Conservation (phyloP, 2,888 invertebrate genomes). For the Callyntrura guangdongensis region DNA sequence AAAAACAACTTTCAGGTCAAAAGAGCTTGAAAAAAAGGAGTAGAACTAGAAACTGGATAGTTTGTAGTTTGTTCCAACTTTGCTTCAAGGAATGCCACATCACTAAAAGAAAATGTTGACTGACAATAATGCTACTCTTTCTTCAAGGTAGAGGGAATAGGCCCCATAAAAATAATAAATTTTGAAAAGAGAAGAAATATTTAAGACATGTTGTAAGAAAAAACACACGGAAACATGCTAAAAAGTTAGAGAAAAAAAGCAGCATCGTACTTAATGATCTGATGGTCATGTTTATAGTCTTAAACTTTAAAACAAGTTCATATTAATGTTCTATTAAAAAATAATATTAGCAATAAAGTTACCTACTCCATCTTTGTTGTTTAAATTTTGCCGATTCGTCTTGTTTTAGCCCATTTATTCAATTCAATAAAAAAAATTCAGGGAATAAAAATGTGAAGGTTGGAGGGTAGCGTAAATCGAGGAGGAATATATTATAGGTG, state of each 20-base stretch:
- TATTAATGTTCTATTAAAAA: too few relatives aligned
- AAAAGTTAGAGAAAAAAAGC: background rate
- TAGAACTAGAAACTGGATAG: constrained; percentile 46
- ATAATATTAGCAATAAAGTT: background rate
- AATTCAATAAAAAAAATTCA: too few relatives aligned
- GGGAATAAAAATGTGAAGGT: too few relatives aligned
- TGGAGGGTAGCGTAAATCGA: too few relatives aligned
- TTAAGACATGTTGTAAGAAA: background rate
- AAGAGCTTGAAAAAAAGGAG: background rate
- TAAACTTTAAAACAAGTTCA: too few relatives aligned
- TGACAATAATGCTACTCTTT: background rate
- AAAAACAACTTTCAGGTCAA: constrained; percentile 30
- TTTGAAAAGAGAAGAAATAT: background rate
- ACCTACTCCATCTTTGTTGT: too few relatives aligned
- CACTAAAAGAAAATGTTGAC: background rate
- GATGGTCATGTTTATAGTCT: too few relatives aligned
- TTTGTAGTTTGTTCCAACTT: constrained; percentile 21
- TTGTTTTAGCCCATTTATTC: too few relatives aligned
- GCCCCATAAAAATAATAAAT: background rate
- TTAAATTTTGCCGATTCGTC: too few relatives aligned
- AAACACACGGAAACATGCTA: background rate
- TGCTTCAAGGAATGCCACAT: constrained; percentile 18
- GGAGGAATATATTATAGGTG: background rate
- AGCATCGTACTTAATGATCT: background rate
- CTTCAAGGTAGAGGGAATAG: too few relatives aligned